Evolutionary conservation across 2,113 vertebrate genomes (phyloP).

Genomic region (Pimephales promelas): DNA sequence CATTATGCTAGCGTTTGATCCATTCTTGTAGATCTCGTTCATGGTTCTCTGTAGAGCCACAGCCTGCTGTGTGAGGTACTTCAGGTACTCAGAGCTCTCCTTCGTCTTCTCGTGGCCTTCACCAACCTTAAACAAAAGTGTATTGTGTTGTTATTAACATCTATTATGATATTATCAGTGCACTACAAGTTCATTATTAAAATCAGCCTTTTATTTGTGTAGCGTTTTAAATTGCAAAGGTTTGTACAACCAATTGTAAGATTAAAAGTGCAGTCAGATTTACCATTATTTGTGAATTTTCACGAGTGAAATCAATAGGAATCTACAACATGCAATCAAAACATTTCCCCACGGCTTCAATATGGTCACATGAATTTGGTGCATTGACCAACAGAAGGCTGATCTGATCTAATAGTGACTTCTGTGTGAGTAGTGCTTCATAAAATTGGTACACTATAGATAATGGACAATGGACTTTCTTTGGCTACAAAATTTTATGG

Average conservation of each 20-base stretch:
- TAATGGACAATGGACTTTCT: too few relatives aligned
- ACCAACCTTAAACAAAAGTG: conserved; percentile 79
- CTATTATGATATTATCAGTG: background rate
- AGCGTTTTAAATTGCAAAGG: background rate
- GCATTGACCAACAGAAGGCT: too few relatives aligned
- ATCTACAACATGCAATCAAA: too few relatives aligned
- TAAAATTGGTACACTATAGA: too few relatives aligned
- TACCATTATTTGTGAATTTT: too few relatives aligned
- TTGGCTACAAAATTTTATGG: too few relatives aligned
- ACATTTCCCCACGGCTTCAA: too few relatives aligned
- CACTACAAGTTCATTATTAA: background rate
- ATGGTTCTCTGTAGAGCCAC: conserved; percentile 98
- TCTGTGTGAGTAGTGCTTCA: too few relatives aligned
- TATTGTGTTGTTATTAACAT: background rate
- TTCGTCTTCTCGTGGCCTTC: conserved; percentile 97
- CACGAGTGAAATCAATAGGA: too few relatives aligned
- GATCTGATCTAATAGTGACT: too few relatives aligned
- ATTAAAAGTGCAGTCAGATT: too few relatives aligned
- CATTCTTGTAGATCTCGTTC: conserved; percentile 99
- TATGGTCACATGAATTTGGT: too few relatives aligned
- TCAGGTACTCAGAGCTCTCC: conserved; percentile 98
- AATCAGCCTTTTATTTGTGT: background rate
- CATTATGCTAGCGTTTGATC: conserved; percentile 93
- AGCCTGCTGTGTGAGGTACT: conserved; percentile 97
- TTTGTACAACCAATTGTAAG: background rate